Base-by-base conservation (phyloP, 2,888 invertebrate species). In the Coelopa pilipes region DNA sequence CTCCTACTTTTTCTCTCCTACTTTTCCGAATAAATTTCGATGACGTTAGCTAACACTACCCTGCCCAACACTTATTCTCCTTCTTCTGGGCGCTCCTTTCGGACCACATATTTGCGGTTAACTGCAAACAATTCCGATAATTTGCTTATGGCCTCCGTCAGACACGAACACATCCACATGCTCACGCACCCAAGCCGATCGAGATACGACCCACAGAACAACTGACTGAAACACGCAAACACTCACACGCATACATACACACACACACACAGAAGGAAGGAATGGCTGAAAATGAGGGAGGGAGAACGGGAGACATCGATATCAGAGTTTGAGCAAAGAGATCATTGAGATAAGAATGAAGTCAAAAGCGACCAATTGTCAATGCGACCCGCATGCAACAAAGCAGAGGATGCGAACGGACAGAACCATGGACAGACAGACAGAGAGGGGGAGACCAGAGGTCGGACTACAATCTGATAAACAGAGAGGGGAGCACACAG, bases 281-380 rank as follows among this genome's bases (percentile, higher is more conserved):
- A n/a, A n/a, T n/a, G n/a, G n/a, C n/a, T n/a, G 53, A 53, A 1
- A 53, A 11, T 13, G n/a, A 53, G n/a, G 10, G 53, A 53, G 53
- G 19, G 50, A 17, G 24, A 67, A 21, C 5, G 46, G 24, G 46
- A 60, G 15, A 1, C 49, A 53, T 34, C 34, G 34, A 34, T 34
- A 34, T 34, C 34, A 17, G 57, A 46, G 46, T 19, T 46, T n/a
- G 45, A 66, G 55, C 46, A 12, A 17, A 62, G 49, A 65, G 53
- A 63, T 74, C n/a, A 74, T 70, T 49, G 57, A 74, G 74, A 74
- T 70, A 70, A 67, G 68, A 24, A 68, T 17, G 55, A 74, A 74
- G 74, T 70, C 65, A 74, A 63, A 70, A 73, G 69, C 69, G 63
- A 57, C 46, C 73, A 57, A 74, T 70, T 66, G 63, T 55, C 74